Evolutionary conservation across 2,888 invertebrate species (phyloP).

Genomic region (Volucella bombylans): DNA sequence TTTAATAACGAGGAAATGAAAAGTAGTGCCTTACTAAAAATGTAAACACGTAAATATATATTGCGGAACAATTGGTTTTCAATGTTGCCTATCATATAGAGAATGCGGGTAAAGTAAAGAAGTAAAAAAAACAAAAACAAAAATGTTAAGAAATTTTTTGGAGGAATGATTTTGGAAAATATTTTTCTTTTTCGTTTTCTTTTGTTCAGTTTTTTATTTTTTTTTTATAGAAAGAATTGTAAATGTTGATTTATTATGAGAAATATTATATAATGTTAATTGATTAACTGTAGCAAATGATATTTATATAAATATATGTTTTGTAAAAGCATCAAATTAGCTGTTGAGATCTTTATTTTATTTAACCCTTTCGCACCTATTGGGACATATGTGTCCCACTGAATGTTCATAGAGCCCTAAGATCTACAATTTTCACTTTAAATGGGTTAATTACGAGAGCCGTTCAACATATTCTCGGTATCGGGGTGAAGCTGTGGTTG

Average conservation of each 20-base stretch:
- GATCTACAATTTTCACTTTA: too few species aligned
- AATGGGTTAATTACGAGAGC: too few species aligned
- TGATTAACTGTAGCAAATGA: slow-evolving; percentile 58
- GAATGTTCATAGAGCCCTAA: too few species aligned
- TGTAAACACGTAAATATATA: slow-evolving; percentile 19
- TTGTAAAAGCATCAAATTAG: slow-evolving; percentile 53
- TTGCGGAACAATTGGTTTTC: slow-evolving; percentile 44
- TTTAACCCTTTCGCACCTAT: too few species aligned
- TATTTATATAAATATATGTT: slow-evolving; percentile 62
- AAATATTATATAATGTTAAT: slow-evolving; percentile 60
- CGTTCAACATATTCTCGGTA: too few species aligned
- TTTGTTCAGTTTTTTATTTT: slow-evolving; percentile 45
- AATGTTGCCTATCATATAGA: slow-evolving; percentile 56
- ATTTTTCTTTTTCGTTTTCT: slow-evolving; percentile 34
- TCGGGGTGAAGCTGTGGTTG: too few species aligned
- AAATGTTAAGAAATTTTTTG: slow-evolving; percentile 31
- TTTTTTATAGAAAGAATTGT: slow-evolving; percentile 62
- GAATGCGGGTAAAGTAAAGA: slow-evolving; percentile 55
- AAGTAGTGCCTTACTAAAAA: slow-evolving; percentile 61
- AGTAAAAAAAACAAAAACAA: slow-evolving; percentile 43
- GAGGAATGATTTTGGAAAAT: slow-evolving; percentile 56
- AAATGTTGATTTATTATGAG: slow-evolving; percentile 63
- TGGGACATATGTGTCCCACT: too few species aligned
- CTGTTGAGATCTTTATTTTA: not conserved
- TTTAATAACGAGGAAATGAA: slow-evolving; percentile 31